These are phyloP conservation scores for Elmis aenea DNA, from an alignment of 2,888 invertebrate genomes.

Conservation along the genomic window DNA sequence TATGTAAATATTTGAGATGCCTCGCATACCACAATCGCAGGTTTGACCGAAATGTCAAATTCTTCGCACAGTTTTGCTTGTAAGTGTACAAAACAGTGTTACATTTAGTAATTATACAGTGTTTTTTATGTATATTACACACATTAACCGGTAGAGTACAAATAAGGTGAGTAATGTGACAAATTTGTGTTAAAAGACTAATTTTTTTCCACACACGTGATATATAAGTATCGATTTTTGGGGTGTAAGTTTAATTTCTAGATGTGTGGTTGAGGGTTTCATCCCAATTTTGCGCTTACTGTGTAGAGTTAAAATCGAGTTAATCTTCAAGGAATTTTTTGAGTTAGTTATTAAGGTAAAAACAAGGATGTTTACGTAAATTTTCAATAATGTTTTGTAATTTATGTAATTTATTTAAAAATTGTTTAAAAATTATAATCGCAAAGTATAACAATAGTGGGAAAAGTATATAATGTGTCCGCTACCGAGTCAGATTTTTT, in stretches of 20 bases:
- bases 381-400: too few species aligned
- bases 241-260: slow-evolving; percentile 31
- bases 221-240: slow-evolving; percentile 40
- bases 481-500: not conserved
- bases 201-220: slow-evolving; percentile 31
- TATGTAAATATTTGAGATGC: slow-evolving; percentile 65
- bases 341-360: too few species aligned
- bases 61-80: slow-evolving; percentile 48
- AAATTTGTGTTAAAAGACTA: slow-evolving; percentile 17
- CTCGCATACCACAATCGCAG: slow-evolving; percentile 60
- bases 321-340: not conserved
- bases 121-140: too few species aligned
- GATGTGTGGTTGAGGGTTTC: slow-evolving; percentile 1
- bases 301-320: not conserved
- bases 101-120: slow-evolving; percentile 31
- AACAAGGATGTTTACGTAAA: too few species aligned
- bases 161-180: slow-evolving; percentile 31
- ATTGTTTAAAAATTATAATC: too few species aligned
- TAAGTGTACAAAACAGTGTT: slow-evolving; percentile 41
- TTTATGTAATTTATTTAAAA: too few species aligned
- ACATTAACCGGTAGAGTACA: too few species aligned
- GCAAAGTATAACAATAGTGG: too few species aligned
- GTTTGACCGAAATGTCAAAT: slow-evolving; percentile 71
- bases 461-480: too few species aligned
- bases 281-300: not conserved